A percentile compares a stretch with the other conserved stretches of the same genome.
These are phyloP conservation scores for Mohoua ochrocephala DNA, from an alignment of 2,113 vertebrate genomes.

Conservation along the genomic window DNA sequence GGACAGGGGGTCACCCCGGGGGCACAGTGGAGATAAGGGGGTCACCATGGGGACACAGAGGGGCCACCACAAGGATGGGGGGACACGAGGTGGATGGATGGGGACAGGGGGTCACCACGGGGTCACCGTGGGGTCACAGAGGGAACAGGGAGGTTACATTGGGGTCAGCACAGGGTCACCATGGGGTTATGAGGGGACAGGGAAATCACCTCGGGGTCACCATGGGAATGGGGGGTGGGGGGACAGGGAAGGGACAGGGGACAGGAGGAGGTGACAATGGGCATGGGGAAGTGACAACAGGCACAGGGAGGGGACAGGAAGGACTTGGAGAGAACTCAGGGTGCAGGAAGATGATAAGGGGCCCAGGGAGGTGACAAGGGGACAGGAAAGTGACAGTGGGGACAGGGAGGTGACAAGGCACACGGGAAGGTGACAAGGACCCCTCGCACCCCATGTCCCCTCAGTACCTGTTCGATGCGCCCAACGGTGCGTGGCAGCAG, in stretches of 20 bases:
- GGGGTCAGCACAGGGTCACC: neutral
- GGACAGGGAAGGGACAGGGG: neutral
- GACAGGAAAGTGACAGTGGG: neutral
- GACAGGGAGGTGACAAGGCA: neutral
- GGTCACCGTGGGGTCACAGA: too few species aligned
- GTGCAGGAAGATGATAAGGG: neutral
- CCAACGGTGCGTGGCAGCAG: fast-evolving
- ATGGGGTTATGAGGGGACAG: too few species aligned
- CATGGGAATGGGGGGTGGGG: too few species aligned
- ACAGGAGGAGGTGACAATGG: neutral
- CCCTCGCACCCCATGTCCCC: too few species aligned
- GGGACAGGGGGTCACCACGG: too few species aligned
- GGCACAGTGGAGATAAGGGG: neutral
- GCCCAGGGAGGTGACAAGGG: neutral
- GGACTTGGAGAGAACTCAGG: neutral
- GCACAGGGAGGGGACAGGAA: neutral
- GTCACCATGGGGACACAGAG: neutral
- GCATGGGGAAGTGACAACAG: neutral
- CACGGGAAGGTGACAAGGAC: neutral
- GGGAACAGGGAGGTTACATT: neutral
- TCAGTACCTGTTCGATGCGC: neutral
- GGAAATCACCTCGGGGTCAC: neutral
- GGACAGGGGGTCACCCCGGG: neutral
- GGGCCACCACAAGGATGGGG: neutral
- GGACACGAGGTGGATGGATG: neutral